Conservation (phyloP, 2,888 invertebrate genomes). For the Dolomedes plantarius region DNA sequence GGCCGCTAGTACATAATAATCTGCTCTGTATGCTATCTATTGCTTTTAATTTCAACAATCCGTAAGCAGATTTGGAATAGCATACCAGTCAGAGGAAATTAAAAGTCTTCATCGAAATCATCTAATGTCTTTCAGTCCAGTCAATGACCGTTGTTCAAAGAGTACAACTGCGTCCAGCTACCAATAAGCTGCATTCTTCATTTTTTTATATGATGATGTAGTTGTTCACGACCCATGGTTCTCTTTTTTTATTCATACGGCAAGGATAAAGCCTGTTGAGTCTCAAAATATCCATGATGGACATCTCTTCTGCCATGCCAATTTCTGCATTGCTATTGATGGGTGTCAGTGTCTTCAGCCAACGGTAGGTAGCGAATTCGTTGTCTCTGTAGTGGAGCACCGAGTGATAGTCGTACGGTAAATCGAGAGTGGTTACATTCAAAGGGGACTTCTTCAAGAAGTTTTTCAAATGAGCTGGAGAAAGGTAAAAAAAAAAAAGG, state of each 20-base stretch:
- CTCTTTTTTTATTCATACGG: constrained; percentile 32
- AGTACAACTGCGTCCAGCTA: too few species aligned
- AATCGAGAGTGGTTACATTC: constrained; percentile 61
- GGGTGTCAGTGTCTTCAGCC: constrained; percentile 51
- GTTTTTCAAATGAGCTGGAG: constrained; percentile 55
- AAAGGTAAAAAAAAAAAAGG: too few species aligned
- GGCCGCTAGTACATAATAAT: too few species aligned
- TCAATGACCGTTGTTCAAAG: too few species aligned
- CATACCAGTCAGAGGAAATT: too few species aligned
- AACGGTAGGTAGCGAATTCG: constrained; percentile 54
- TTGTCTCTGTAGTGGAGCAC: constrained; percentile 63
- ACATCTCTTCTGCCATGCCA: constrained; percentile 36
- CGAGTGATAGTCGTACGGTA: constrained; percentile 61
- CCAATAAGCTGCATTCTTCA: too few species aligned
- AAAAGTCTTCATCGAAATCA: too few species aligned
- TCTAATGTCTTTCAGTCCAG: too few species aligned
- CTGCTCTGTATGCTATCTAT: too few species aligned
- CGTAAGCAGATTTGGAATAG: too few species aligned
- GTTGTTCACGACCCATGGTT: constrained; percentile 37
- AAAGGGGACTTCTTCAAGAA: constrained; percentile 56
- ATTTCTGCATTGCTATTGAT: constrained; percentile 19
- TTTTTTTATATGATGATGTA: constrained; percentile 49
- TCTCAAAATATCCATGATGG: constrained; percentile 61
- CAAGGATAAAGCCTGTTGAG: constrained; percentile 67
- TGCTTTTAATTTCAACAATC: too few species aligned